Base-by-base conservation (phyloP, 2,888 invertebrate species). In the Rhabditophanes sp. region DNA sequence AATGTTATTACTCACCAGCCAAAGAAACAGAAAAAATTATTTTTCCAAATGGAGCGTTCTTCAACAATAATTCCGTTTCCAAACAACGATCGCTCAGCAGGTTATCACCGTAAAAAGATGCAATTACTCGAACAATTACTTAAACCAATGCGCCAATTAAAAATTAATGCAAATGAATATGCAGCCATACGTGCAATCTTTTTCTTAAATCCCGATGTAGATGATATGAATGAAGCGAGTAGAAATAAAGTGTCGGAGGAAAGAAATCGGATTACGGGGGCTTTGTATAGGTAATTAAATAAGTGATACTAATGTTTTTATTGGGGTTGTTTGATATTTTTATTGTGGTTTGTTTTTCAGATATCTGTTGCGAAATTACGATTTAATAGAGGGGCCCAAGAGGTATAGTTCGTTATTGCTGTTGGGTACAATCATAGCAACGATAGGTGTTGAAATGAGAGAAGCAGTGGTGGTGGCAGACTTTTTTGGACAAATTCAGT, bases 141-240 rank as follows among this genome's bases (percentile, higher is more conserved):
- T 27, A 51, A 53, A 18, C 61, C 61, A 17, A 53, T 61, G 41
- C 33, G 61, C 17, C 37, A 48, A 24, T 46, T 61, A 46, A 18
- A 41, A 16, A 48, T 61, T 17, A 61, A 61, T 37, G 37, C 47
- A 11, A 55, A 56, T 16, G 61, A 61, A 35, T 62, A 62, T 28
- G 44, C 61, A 9, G 61, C 61, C 1, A 57, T 56, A 29, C 61
- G 60, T 30, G 56, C 57, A 4, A 60, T 61, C 9, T 62, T 62
- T 45, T 61, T 61, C 42, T 36, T 61, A 16, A 61, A 61, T 52
- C 61, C 61, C 33, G 61, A 61, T 39, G 58, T 58, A 1, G 61
- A 61, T 31, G 61, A 62, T 32, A 44, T 61, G n/a, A 42, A 41
- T 18, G 15, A 42, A 1, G 37, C 37, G n/a, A 46, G 48, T 3